phyloP scores from a whole-genome alignment of 2,113 vertebrate genomes.

The Dipodomys merriami region DNA sequence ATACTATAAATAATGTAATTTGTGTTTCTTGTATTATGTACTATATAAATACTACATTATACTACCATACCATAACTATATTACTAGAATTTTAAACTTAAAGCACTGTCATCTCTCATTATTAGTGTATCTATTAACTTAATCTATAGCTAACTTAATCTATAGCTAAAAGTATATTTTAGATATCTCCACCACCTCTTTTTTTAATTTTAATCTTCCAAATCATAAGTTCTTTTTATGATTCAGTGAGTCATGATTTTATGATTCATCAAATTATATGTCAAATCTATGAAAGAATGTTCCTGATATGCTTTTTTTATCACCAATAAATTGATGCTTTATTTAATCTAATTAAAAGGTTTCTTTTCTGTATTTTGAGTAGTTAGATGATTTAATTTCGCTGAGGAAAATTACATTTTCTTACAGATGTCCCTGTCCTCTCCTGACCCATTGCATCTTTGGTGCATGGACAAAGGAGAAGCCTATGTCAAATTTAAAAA shows the following conservation, averaged over 20 bases:
- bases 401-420: constrained; percentile 40
- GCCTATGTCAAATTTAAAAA: not conserved
- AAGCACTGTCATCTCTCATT: constrained; percentile 34
- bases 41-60: not conserved
- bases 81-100: constrained; percentile 47
- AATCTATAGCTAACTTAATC: constrained; percentile 31
- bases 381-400: constrained; percentile 33
- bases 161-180: constrained; percentile 29
- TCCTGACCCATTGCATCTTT: not conserved
- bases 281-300: constrained; percentile 58
- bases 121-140: constrained; percentile 22
- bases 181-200: not conserved
- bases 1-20: not conserved
- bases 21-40: not conserved
- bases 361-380: constrained; percentile 43
- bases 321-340: constrained; percentile 50
- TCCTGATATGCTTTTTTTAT: constrained; percentile 44
- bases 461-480: not conserved
- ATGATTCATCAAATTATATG: constrained; percentile 61
- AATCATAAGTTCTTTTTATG: constrained; percentile 56
- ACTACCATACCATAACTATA: not conserved
- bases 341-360: constrained; percentile 53
- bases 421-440: not conserved
- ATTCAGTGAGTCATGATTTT: constrained; percentile 63
- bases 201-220: constrained; percentile 28